These are phyloP conservation scores for Masnerella sp. DNA, from an alignment of 2,888 invertebrate species.

Conservation along the genomic window DNA sequence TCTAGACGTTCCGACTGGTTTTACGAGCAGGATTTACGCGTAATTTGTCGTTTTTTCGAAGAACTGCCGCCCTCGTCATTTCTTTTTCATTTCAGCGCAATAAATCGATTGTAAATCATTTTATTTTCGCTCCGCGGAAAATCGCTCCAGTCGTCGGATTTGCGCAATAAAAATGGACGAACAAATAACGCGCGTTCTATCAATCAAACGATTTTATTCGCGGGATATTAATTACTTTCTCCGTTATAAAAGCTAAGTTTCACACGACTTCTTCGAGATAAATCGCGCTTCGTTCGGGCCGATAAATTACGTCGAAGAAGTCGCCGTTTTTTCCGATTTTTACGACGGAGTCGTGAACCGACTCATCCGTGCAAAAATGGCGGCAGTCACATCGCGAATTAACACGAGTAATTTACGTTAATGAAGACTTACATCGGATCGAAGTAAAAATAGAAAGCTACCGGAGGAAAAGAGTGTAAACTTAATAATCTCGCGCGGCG, in stretches of 20 bases:
- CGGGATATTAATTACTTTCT: background rate
- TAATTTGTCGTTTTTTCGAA: background rate
- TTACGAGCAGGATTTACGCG: conserved; percentile 21
- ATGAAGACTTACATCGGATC: conserved; percentile 35
- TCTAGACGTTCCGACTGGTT: conserved; percentile 12
- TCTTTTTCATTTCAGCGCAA: too few species aligned
- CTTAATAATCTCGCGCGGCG: conserved; percentile 39
- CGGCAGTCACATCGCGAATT: conserved; percentile 3
- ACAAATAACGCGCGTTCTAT: too few species aligned
- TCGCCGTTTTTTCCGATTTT: conserved; percentile 10
- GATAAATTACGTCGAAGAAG: conserved; percentile 3
- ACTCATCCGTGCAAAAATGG: conserved; percentile 10
- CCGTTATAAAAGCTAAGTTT: background rate
- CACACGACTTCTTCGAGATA: background rate
- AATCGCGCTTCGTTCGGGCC: conserved; percentile 3
- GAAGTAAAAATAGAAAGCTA: conserved; percentile 34
- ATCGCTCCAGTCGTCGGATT: too few species aligned
- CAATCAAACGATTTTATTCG: too few species aligned
- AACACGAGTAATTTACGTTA: conserved; percentile 41
- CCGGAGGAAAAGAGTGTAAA: conserved; percentile 42
- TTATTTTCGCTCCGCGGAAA: too few species aligned
- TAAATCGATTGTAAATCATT: too few species aligned
- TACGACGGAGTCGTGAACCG: background rate
- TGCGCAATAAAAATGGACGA: too few species aligned
- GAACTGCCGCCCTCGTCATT: background rate